A percentile compares a stretch with the other conserved stretches of the same genome.
These are phyloP conservation scores for Amphipyra berbera DNA, from an alignment of 2,888 invertebrate genomes.

Conservation along the genomic window DNA sequence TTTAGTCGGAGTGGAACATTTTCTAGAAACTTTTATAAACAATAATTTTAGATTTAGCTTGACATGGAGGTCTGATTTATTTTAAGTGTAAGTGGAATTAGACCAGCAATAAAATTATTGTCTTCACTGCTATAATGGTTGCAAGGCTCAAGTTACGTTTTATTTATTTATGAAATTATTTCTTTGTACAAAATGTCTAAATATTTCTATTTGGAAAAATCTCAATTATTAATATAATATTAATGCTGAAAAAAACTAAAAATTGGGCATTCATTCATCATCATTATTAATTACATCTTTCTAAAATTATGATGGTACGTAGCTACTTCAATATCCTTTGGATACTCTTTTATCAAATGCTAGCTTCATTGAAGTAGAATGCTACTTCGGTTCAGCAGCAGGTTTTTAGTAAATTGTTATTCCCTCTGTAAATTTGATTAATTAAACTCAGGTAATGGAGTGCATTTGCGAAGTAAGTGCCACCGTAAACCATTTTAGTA, in stretches of 20 bases:
- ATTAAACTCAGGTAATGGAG: constrained; percentile 22
- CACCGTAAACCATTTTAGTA: constrained; percentile 31
- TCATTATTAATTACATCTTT: no score
- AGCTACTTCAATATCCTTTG: no score
- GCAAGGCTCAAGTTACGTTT: no score
- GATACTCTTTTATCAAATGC: no score
- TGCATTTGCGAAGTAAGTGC: constrained; percentile 31
- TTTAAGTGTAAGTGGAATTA: not conserved
- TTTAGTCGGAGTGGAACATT: constrained; percentile 10
- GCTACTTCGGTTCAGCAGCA: not conserved
- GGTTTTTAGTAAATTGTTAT: constrained; percentile 7
- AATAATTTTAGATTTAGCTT: constrained; percentile 9
- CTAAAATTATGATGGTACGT: no score
- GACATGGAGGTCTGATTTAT: constrained; percentile 5
- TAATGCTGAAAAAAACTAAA: no score
- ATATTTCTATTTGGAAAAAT: no score
- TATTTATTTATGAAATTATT: no score
- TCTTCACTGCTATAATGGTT: no score
- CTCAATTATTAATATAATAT: no score
- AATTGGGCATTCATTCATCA: no score
- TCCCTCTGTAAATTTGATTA: constrained; percentile 25
- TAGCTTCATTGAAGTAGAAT: not conserved
- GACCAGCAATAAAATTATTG: not conserved
- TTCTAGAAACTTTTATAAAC: constrained; percentile 6
- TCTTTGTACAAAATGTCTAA: no score